Evolutionary conservation across 2,888 invertebrate species (phyloP), one percentile per base, ranked within the genome.

Genomic region (Phania funesta): DNA sequence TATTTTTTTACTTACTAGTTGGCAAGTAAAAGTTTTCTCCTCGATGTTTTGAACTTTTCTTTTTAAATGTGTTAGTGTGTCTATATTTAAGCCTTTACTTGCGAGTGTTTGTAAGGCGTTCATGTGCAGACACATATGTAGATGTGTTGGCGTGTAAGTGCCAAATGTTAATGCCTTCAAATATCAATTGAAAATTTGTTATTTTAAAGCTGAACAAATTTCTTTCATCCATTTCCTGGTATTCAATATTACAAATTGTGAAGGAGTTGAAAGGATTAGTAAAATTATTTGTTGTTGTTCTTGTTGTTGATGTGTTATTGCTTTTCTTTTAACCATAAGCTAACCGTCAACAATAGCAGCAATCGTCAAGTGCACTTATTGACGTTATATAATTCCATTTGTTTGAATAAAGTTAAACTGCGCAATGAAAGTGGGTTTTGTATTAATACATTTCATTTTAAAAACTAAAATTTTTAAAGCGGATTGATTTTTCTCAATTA

Each of bases 251-350:
- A 77, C 54, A 62, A 77, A 54, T 77, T 77, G 70, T 77, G 54
- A 70, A 70, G 46, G 70, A 62, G 77, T 56, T 77, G 64, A 77
- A 77, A 77, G 68, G 77, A 62, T 76, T 76, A 44, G 44, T 44
- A 52, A 54, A 68, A 62, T 60, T 44, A 62, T 76, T 68, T 77
- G 62, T 68, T 77, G 54, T 52, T 52, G 52, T 62, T 68, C 6
- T 41, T 48, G 4, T 60, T 60, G 35, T 44, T 41, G 35, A 50
- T 50, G 52, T 62, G 46, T 46, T 26, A 44, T 41, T 56, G 38
- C 35, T 38, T 29, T 46, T 65, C 22, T 50, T 65, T 65, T 20
- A 65, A 46, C 52, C 68, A 68, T 76, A 76, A 68, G 76, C 62
- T 76, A 68, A 68, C 68, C 68, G 60, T 68, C 60, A 62, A 50